These are phyloP conservation scores for Hoplostethus mediterraneus DNA, from an alignment of 2,797 vertebrate genomes.

Conservation along the genomic window DNA sequence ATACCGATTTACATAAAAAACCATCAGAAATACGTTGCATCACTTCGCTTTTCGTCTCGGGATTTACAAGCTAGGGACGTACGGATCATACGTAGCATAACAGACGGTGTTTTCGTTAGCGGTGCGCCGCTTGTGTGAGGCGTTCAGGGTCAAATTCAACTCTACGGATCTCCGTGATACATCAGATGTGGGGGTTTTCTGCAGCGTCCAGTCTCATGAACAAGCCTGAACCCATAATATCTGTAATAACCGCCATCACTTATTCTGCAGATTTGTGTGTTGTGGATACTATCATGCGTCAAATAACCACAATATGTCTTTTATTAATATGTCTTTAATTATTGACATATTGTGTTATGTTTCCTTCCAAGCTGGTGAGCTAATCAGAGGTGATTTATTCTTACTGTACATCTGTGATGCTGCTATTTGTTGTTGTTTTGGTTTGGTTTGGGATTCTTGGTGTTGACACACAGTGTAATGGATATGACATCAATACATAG, in stretches of 20 bases:
- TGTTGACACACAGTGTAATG: too few species aligned
- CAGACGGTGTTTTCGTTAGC: neutral
- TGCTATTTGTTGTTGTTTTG: slow-evolving; percentile 19
- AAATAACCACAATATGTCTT: too few species aligned
- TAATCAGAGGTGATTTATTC: slow-evolving; percentile 26
- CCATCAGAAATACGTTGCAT: slow-evolving; percentile 25
- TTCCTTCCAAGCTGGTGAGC: slow-evolving; percentile 26
- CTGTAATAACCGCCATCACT: too few species aligned
- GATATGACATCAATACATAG: neutral
- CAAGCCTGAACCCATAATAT: neutral
- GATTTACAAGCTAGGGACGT: too few species aligned
- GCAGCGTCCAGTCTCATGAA: slow-evolving; percentile 11
- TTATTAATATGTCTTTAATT: too few species aligned
- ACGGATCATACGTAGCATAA: neutral
- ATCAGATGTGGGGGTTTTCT: neutral
- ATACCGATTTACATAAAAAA: slow-evolving; percentile 51
- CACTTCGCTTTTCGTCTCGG: slow-evolving; percentile 20
- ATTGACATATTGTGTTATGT: neutral
- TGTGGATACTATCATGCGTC: too few species aligned
- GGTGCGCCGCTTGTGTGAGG: neutral
- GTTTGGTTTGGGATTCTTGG: too few species aligned
- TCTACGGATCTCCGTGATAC: neutral
- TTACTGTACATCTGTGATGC: slow-evolving; percentile 35
- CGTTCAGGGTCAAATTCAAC: neutral
- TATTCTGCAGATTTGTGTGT: too few species aligned